Base-by-base conservation (phyloP, 2,888 invertebrate species). In the Nymphalis c-album region DNA sequence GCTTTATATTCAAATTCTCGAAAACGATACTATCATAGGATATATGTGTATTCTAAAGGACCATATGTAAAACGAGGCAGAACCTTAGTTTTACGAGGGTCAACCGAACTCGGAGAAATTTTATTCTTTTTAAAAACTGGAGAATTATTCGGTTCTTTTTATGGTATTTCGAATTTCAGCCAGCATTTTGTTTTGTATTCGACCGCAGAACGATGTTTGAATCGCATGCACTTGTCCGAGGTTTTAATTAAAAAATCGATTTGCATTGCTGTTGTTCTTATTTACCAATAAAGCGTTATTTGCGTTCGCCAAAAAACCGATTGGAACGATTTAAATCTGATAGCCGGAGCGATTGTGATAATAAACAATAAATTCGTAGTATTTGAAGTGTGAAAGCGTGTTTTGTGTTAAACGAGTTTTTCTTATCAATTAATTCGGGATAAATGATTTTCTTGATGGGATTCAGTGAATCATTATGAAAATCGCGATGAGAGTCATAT, bases 121-220 rank as follows among this genome's bases (percentile, higher is more conserved):
- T 67, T 73, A 70, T 73, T 64, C 64, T 31, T 72, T 73, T 74
- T 55, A 60, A 71, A 74, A 71, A 74, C 65, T 57, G 64, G 68
- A 18, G 64, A 74, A 71, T 73, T 71, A 73, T 73, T 65, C 73
- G 60, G 57, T 10, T 35, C 31, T 55, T 31, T 35, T 55, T 35
- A 31, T 55, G 31, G 31, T 7, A 55, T 55, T 31, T n/a, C 17
- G n/a, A 35, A 55, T 55, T 65, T 51, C 20, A 13, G 22, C 16
- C 65, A 60, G 60, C 46, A 55, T 65, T 65, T 60, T 60, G 53
- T 60, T 60, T 60, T 65, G 53, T 64, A 53, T 55, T 60, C 64
- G 64, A 64, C 64, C 65, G 35, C 65, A 60, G 57, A 48, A 55
- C 60, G 60, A 65, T 60, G 60, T 65, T 65, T 65, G 65, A 60